Conservation (phyloP, 1,140 invertebrate species). For the Drosophila setifemur region DNA sequence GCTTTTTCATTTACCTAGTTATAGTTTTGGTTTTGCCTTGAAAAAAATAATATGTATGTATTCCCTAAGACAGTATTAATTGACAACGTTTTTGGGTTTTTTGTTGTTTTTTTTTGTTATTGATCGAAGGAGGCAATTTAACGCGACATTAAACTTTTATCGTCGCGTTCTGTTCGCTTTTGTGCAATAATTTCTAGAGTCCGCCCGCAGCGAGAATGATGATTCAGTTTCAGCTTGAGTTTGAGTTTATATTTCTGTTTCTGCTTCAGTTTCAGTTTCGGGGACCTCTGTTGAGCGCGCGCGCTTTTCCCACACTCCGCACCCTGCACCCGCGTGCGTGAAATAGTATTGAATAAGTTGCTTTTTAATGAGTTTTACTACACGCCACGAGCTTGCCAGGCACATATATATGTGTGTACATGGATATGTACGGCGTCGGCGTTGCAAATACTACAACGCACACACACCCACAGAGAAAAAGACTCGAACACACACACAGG, state of each 20-base stretch:
- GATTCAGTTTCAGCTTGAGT: constrained; percentile 16
- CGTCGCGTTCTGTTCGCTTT: constrained; percentile 52
- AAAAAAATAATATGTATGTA: constrained; percentile 32
- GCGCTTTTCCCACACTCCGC: constrained; percentile 39
- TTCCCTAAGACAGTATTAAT: constrained; percentile 58
- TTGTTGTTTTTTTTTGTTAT: constrained; percentile 52
- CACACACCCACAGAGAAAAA: too few species aligned
- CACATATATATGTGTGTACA: constrained; percentile 13
- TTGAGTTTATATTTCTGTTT: constrained; percentile 35
- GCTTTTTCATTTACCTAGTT: constrained; percentile 20
- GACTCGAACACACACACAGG: constrained; percentile 1
- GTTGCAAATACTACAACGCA: constrained; percentile 70
- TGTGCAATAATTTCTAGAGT: constrained; percentile 60
- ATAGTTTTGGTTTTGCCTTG: not conserved
- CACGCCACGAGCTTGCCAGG: constrained; percentile 64
- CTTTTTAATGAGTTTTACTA: constrained; percentile 78
- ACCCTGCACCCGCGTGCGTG: constrained; percentile 38
- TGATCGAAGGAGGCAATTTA: constrained; percentile 57
- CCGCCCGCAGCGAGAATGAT: constrained; percentile 23
- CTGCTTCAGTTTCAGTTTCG: not conserved
- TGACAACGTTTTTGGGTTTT: constrained; percentile 44
- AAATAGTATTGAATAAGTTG: constrained; percentile 78
- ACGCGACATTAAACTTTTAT: constrained; percentile 72
- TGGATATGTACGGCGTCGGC: constrained; percentile 30
- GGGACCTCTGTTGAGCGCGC: constrained; percentile 53